These are phyloP conservation scores for Coenobita brevimanus DNA, from an alignment of 1,140 invertebrate genomes.

Conservation along the genomic window DNA sequence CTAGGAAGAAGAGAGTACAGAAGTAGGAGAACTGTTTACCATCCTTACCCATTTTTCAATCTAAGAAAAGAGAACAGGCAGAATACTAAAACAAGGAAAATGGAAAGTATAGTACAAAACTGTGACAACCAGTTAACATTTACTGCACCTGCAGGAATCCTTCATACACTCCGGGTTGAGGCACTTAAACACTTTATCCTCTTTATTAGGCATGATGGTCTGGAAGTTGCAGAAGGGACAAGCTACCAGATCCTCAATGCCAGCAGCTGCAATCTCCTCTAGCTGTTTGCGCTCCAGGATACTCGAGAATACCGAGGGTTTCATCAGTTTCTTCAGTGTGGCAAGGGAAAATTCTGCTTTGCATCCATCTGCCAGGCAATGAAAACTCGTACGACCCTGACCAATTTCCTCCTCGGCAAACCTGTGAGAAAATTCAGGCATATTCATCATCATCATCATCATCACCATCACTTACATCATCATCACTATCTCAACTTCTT, in stretches of 20 bases:
- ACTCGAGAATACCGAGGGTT: conserved; percentile 76
- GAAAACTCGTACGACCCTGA: conserved; percentile 76
- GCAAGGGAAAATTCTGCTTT: conserved; percentile 74
- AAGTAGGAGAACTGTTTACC: too few species aligned
- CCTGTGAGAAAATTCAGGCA: conserved; percentile 37
- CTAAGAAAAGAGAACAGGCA: not conserved
- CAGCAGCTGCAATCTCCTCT: conserved; percentile 78
- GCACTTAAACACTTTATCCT: conserved; percentile 80
- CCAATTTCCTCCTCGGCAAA: conserved; percentile 76
- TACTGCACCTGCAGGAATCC: conserved; percentile 78
- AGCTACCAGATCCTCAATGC: conserved; percentile 78
- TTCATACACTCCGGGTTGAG: conserved; percentile 80
- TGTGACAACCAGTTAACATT: not conserved
- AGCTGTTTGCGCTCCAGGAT: conserved; percentile 76
- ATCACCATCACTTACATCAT: too few species aligned
- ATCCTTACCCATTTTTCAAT: not conserved
- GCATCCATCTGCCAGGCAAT: conserved; percentile 75
- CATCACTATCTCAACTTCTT: too few species aligned
- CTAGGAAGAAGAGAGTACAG: too few species aligned
- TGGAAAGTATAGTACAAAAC: not conserved
- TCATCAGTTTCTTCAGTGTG: conserved; percentile 75
- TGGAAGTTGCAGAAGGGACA: conserved; percentile 81
- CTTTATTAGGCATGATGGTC: conserved; percentile 76
- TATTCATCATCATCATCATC: too few species aligned
- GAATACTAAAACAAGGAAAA: too few species aligned